phyloP scores from a whole-genome alignment of 2,888 invertebrate genomes.

The Sinopyrophorus schimmeli region DNA sequence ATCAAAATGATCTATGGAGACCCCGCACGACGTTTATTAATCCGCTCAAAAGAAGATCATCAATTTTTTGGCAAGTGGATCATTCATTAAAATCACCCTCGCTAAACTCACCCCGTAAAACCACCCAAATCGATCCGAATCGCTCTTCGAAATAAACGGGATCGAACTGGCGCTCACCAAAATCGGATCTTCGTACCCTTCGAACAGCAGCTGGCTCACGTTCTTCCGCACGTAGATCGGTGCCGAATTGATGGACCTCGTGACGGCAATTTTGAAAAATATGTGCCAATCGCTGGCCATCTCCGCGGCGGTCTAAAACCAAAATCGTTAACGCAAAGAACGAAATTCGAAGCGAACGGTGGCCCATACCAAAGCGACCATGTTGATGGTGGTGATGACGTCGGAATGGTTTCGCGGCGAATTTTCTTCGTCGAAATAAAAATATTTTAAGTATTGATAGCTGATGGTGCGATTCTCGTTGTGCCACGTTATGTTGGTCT shows the following conservation, averaged over 20 bases:
- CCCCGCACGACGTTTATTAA: too few relatives aligned
- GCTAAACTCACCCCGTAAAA: conserved; percentile 71
- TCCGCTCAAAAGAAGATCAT: too few relatives aligned
- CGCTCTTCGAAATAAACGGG: conserved; percentile 56
- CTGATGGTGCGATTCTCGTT: conserved; percentile 69
- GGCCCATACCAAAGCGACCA: conserved; percentile 75
- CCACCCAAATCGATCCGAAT: conserved; percentile 81
- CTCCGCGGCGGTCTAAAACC: conserved; percentile 63
- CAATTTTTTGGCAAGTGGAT: too few relatives aligned
- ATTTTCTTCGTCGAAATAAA: conserved; percentile 66
- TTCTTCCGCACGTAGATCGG: conserved; percentile 63
- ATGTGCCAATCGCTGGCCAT: conserved; percentile 41
- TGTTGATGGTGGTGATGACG: conserved; percentile 72
- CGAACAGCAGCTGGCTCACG: conserved; percentile 73
- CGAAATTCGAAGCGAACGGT: too few relatives aligned
- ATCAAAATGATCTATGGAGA: too few relatives aligned
- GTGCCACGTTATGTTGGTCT: conserved; percentile 74
- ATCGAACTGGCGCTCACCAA: conserved; percentile 67
- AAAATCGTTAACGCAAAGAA: conserved; percentile 8
- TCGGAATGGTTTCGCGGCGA: conserved; percentile 58
- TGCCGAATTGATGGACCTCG: conserved; percentile 44
- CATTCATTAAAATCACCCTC: too few relatives aligned
- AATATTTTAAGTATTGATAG: conserved; percentile 68
- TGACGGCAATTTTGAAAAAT: conserved; percentile 51
- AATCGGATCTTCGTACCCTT: conserved; percentile 76